Conservation (phyloP, 2,797 vertebrate species). For the Eremophila alpestris region DNA sequence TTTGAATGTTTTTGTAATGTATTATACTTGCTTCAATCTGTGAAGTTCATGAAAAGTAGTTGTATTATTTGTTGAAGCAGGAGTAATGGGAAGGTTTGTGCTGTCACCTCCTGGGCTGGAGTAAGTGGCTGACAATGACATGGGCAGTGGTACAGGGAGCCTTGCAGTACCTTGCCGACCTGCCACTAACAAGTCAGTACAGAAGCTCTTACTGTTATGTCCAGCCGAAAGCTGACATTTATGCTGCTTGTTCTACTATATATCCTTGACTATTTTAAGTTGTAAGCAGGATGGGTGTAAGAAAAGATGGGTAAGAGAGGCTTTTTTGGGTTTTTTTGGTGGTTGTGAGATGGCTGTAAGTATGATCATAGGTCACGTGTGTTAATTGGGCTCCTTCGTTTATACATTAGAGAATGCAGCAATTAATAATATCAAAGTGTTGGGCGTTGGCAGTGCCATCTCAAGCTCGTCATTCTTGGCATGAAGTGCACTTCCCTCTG, state of each 20-base stretch:
- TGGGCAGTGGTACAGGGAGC: not conserved
- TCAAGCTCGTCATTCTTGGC: not conserved
- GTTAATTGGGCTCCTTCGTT: slow-evolving; percentile 6
- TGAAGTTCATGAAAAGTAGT: not conserved
- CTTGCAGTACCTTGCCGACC: not conserved
- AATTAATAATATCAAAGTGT: not conserved
- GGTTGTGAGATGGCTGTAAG: not conserved
- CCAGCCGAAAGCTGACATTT: not conserved
- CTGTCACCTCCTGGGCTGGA: not conserved
- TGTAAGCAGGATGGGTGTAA: not conserved
- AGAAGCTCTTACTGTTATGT: not conserved
- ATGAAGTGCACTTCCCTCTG: not conserved
- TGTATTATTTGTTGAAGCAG: not conserved
- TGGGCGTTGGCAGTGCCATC: not conserved
- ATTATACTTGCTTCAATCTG: not conserved
- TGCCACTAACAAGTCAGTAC: not conserved
- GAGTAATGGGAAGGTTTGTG: not conserved
- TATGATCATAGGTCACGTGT: not conserved
- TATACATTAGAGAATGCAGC: not conserved
- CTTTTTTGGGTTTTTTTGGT: not conserved
- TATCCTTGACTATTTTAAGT: not conserved
- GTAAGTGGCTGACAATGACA: not conserved
- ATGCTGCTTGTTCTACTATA: not conserved
- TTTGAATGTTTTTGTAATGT: not conserved
- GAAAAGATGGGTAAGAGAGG: not conserved